Base-by-base conservation (phyloP, 1,140 invertebrate species). In the Drosophila sulfurigaster region DNA sequence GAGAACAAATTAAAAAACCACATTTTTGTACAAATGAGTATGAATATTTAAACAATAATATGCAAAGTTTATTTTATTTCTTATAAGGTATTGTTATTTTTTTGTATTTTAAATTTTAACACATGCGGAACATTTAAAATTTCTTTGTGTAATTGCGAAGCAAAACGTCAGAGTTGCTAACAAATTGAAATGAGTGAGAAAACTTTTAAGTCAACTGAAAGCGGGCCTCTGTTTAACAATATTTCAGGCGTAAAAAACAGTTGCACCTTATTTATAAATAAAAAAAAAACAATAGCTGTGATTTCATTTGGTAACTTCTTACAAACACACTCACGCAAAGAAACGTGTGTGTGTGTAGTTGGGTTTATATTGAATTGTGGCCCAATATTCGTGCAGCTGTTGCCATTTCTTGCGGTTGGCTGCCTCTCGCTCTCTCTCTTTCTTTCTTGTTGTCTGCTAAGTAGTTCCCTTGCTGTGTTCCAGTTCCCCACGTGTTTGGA, bases 371-470 rank as follows among this genome's bases (percentile, higher is more conserved):
- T 67, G 46, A 67, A 68, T 67, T 73, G 71, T 69, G 71, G 71
- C 65, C 72, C 59, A 70, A 75, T 51, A 75, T 57, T 63, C 58
- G 43, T 45, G 52, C 72, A 75, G 72, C 72, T 75, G 72, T 58
- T 70, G 43, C 52, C 45, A 69, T 86, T 82, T 86, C 70, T 79
- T 75, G 79, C 75, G 79, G 58, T 82, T 83, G 76, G 81, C 66
- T 82, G 79, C 58, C 56, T 66, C 62, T 45, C 41, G 28, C 45
- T 45, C 7, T 13, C 45, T 32, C 30, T 6, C 28, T 6, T 6
- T 10, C 25, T 13, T 35, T 45, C 28, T 60, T 38, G 49, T 6
- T 28, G 5, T 57, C 30, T 5, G 8, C 25, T n/a, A 1, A 41
- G 15, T 41, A 41, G 15, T 57, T 41, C 32, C 16, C 35, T 57